Percentiles rank a stretch among this genome's conserved stretches.
phyloP scores from a whole-genome alignment of 2,113 vertebrate species.

The Microtus oregoni region DNA sequence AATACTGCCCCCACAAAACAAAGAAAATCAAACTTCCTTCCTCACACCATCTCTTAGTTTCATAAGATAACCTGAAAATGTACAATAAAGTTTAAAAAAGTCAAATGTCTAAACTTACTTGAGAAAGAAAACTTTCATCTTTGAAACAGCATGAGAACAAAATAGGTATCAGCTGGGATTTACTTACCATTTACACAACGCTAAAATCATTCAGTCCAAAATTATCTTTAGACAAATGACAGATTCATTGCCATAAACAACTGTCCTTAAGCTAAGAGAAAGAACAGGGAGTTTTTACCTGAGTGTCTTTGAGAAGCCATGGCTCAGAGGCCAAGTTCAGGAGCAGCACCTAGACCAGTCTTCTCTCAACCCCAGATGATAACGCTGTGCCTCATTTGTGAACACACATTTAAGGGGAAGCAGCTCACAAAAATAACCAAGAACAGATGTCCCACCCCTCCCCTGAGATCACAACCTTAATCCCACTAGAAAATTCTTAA shows the following conservation, averaged over 20 bases:
- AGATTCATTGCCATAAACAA: background rate
- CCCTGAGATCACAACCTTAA: constrained; percentile 89
- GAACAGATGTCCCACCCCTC: constrained; percentile 89
- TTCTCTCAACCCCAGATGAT: constrained; percentile 79
- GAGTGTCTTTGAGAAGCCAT: constrained; percentile 96
- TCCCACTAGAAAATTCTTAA: constrained; percentile 91
- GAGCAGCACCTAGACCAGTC: constrained; percentile 83
- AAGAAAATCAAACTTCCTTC: background rate
- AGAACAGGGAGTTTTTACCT: constrained; percentile 88
- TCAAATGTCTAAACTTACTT: background rate
- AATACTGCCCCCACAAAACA: background rate
- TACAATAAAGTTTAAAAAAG: background rate
- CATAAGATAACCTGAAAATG: constrained; percentile 28
- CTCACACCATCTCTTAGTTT: constrained; percentile 18
- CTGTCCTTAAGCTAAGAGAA: constrained; percentile 6
- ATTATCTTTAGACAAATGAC: background rate
- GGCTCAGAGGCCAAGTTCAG: constrained; percentile 79
- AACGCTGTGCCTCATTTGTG: constrained; percentile 84
- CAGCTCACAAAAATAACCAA: constrained; percentile 89
- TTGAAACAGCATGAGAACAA: constrained; percentile 15
- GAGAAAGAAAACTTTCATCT: constrained; percentile 28
- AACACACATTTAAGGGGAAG: constrained; percentile 87
- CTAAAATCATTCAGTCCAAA: constrained; percentile 44
- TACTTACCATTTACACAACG: constrained; percentile 32
- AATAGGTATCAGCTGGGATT: constrained; percentile 13